Conservation (phyloP, 64 coral and sea anemone genomes). For the Montipora efflorescens region DNA sequence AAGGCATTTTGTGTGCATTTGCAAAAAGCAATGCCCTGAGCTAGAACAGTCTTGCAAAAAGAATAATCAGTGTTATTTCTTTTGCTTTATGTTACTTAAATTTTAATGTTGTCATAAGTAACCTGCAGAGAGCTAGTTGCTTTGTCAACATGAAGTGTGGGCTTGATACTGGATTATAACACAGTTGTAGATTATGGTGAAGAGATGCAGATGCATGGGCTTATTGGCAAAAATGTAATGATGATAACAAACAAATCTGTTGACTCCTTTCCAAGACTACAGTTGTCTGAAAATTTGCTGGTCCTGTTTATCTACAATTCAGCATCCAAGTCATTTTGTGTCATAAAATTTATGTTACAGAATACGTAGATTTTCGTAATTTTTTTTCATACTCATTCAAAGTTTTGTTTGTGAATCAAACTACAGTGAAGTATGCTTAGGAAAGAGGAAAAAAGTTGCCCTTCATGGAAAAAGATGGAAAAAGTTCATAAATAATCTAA, state of each 20-base stretch:
- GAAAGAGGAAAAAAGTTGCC: neutral
- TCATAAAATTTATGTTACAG: neutral
- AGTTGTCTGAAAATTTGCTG: neutral
- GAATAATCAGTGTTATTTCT: slow-evolving; percentile 18
- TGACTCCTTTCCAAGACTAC: neutral
- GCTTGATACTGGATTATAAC: slow-evolving; percentile 9
- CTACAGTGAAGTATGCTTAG: neutral
- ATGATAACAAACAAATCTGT: slow-evolving; percentile 26
- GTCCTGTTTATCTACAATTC: neutral
- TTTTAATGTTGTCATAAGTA: slow-evolving; percentile 30
- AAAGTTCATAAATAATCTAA: slow-evolving; percentile 16
- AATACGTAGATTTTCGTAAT: neutral
- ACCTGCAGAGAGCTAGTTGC: slow-evolving; percentile 44
- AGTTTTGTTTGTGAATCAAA: neutral
- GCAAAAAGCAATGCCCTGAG: neutral
- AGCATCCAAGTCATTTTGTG: neutral
- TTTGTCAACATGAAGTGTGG: slow-evolving; percentile 17
- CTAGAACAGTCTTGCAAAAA: neutral
- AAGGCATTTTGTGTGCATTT: neutral
- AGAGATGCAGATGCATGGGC: neutral
- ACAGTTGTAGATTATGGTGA: slow-evolving; percentile 8
- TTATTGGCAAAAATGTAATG: slow-evolving; percentile 1
- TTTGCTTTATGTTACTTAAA: slow-evolving; percentile 42
- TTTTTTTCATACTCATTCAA: neutral
- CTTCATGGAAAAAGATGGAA: neutral